Percentiles rank a stretch among this genome's conserved stretches.
Evolutionary conservation across 2,888 invertebrate genomes (phyloP).

Genomic region (Herminia tarsipennalis): DNA sequence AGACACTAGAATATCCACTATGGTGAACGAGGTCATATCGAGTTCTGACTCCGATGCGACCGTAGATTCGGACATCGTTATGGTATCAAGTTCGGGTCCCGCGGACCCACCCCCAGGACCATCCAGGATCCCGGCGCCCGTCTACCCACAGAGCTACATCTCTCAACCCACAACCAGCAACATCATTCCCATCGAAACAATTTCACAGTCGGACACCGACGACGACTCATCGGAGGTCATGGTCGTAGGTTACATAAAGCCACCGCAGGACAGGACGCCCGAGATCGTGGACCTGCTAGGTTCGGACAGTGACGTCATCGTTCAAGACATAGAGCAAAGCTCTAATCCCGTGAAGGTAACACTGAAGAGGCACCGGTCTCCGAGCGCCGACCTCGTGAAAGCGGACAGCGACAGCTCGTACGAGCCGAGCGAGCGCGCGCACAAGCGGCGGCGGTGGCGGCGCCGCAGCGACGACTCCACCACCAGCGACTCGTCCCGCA

Average conservation of each 20-base stretch:
- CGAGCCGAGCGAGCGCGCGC: constrained; percentile 35
- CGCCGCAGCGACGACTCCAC: constrained; percentile 5
- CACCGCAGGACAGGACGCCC: constrained; percentile 88
- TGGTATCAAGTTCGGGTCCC: constrained; percentile 43
- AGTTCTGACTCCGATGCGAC: constrained; percentile 56
- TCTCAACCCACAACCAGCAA: constrained; percentile 45
- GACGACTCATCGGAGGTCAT: constrained; percentile 85
- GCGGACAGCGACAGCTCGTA: constrained; percentile 55
- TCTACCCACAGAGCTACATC: constrained; percentile 62
- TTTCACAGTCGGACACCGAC: constrained; percentile 78
- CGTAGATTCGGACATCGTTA: constrained; percentile 49
- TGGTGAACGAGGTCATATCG: constrained; percentile 84
- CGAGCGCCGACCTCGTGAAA: constrained; percentile 17
- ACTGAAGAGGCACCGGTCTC: constrained; percentile 49
- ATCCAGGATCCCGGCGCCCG: constrained; percentile 48
- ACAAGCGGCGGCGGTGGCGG: constrained; percentile 35
- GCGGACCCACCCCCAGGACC: constrained; percentile 39
- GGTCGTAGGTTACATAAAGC: constrained; percentile 88
- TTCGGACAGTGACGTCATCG: constrained; percentile 82
- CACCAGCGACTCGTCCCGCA: constrained; percentile 16
- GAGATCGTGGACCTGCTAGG: constrained; percentile 86
- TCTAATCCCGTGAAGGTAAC: constrained; percentile 56
- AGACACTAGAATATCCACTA: constrained; percentile 81
- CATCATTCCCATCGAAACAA: constrained; percentile 78
- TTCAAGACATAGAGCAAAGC: constrained; percentile 60